Conservation (phyloP, 2,888 invertebrate species). For the Quadriops clusia region DNA sequence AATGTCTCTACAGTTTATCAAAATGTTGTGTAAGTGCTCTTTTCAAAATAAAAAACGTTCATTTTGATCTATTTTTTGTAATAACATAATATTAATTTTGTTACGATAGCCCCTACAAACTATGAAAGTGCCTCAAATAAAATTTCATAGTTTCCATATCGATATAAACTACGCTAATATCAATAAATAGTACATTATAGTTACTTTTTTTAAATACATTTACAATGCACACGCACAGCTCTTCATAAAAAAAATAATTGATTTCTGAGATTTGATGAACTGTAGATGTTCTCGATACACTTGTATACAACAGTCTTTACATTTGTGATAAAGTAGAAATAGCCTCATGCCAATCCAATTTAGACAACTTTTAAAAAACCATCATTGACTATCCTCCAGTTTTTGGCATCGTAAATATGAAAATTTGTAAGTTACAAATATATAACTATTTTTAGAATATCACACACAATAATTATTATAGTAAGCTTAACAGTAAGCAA, state of each 20-base stretch:
- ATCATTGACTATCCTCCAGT: constrained; percentile 3
- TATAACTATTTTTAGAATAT: constrained; percentile 15
- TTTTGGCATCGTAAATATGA: not conserved
- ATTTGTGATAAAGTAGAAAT: constrained; percentile 27
- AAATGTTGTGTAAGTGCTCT: no score
- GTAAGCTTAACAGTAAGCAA: no score
- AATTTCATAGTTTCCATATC: constrained; percentile 21
- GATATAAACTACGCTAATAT: constrained; percentile 26
- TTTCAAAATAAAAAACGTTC: no score
- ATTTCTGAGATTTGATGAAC: no score
- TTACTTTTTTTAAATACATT: constrained; percentile 20
- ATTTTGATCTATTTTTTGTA: no score
- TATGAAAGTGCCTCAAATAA: constrained; percentile 1
- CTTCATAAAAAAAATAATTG: no score
- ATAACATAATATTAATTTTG: no score
- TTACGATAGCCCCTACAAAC: no score
- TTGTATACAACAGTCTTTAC: constrained; percentile 25
- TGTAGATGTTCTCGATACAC: no score
- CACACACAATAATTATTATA: no score
- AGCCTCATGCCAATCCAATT: constrained; percentile 21
- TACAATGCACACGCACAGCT: no score
- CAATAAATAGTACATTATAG: constrained; percentile 12
- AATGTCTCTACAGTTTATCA: no score
- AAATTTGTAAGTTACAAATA: constrained; percentile 4
- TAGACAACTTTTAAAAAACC: constrained; percentile 2